phyloP scores from a whole-genome alignment of 2,888 invertebrate species.

The Miltochrista miniata region DNA sequence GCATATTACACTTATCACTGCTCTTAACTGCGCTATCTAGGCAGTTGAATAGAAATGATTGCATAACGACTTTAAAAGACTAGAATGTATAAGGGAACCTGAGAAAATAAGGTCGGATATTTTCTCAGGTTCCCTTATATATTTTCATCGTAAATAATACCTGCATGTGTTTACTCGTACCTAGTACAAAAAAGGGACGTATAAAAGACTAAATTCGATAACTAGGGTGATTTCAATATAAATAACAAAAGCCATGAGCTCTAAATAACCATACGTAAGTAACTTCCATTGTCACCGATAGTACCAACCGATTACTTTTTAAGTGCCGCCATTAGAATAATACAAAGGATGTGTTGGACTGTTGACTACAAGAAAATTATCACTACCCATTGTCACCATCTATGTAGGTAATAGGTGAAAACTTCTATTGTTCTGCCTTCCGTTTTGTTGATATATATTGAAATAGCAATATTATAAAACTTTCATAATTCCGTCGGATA shows the following conservation, averaged over 20 bases:
- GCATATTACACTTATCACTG: too few species aligned
- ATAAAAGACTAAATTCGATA: conserved; percentile 7
- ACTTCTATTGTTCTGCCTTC: conserved; percentile 57
- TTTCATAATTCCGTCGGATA: conserved; percentile 28
- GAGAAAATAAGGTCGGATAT: too few species aligned
- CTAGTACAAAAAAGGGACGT: not conserved
- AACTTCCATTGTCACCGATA: conserved; percentile 21
- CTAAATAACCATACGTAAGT: not conserved
- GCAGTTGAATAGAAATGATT: too few species aligned
- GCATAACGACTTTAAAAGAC: too few species aligned
- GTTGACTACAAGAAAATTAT: conserved; percentile 42
- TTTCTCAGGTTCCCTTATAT: too few species aligned
- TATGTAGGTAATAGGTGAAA: conserved; percentile 43
- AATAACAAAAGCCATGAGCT: not conserved
- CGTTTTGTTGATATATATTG: conserved; percentile 51
- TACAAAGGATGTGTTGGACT: conserved; percentile 36
- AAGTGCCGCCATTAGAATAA: conserved; percentile 30
- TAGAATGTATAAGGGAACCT: too few species aligned
- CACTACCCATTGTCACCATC: conserved; percentile 49
- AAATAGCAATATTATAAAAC: conserved; percentile 29
- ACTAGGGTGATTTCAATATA: conserved; percentile 7
- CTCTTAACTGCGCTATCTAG: too few species aligned
- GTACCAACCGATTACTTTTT: conserved; percentile 26
- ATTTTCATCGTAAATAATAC: too few species aligned
- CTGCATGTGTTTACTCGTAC: not conserved